These are phyloP conservation scores for Pantala flavescens DNA, from an alignment of 1,140 invertebrate species.

Conservation along the genomic window DNA sequence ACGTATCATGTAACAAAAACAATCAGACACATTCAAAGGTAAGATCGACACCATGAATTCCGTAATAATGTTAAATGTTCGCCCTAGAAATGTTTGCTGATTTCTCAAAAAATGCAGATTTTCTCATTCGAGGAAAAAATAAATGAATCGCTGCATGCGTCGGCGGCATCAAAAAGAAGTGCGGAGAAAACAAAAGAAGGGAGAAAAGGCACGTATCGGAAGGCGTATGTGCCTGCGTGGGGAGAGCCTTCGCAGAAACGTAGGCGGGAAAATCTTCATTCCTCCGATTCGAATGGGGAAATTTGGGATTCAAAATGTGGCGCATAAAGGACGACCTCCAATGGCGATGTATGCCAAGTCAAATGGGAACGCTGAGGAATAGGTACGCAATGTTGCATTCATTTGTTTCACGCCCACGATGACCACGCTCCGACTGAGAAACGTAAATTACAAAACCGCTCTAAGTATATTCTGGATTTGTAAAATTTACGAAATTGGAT, in stretches of 20 bases:
- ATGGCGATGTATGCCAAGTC: background rate
- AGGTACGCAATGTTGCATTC: background rate
- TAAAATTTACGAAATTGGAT: too few species aligned
- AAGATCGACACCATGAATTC: too few species aligned
- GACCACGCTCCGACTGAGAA: too few species aligned
- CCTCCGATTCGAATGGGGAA: too few species aligned
- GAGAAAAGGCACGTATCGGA: background rate
- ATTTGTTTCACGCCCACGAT: too few species aligned
- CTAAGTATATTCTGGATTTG: too few species aligned
- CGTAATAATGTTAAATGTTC: background rate
- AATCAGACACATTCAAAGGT: too few species aligned
- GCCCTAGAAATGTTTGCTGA: background rate
- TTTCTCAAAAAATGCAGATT: background rate
- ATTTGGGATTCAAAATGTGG: too few species aligned
- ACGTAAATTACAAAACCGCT: too few species aligned
- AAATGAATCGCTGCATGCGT: background rate
- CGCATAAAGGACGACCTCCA: background rate
- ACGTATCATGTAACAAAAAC: too few species aligned
- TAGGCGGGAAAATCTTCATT: too few species aligned
- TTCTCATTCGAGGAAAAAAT: background rate
- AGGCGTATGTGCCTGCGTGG: background rate
- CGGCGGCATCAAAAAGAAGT: constrained; percentile 7
- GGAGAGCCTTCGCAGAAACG: too few species aligned
- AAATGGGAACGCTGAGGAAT: background rate
- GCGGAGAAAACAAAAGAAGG: background rate